Evolutionary conservation across 1,140 invertebrate genomes (phyloP), one percentile per base, ranked within the genome.

Genomic region (Ceratina australensis): DNA sequence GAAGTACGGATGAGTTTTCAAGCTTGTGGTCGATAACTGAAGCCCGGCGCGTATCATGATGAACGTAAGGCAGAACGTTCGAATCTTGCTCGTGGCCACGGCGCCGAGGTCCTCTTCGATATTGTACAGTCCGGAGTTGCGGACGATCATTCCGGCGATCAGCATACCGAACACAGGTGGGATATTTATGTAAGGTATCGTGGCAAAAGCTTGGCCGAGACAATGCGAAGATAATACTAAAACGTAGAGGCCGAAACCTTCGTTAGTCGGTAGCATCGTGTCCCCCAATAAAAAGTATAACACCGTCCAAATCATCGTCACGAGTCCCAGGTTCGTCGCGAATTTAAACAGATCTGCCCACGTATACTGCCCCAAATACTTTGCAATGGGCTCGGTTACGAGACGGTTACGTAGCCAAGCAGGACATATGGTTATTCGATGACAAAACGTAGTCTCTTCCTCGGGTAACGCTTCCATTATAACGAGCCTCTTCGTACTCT

Each of bases 111-210:
- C 75, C 2, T 87, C 86, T n/a, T 82, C 74, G 26, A 92, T 89
- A 28, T 91, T 71, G 74, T 90, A 91, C 4, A 89, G 64, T 8
- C 87, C 85, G 3, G 82, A 78, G 22, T 89, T 89, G 0, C 91
- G 86, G 18, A 92, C 78, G 13, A 92, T 88, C 52, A 92, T 86
- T 7, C 91, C 91, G 15, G 90, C 90, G 7, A 92, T 42, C 0
- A 92, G 72, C 91, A 92, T 92, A 2, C 91, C 91, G 22, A 92
- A 90, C 2, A 91, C 83, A 0, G 91, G 91, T 1, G 91, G 91
- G 4, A 92, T 68, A 1, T 91, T 63, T 8, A 91, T 8, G 12
- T 87, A 87, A 0, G 91, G 91, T 7, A 92, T 68, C 18, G 86
- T 87, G 0, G 88, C 77, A 8, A 92, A 22, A 10, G 54, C 42